These are phyloP conservation scores for Pteria penguin DNA, from an alignment of 2,888 invertebrate species.

Conservation along the genomic window DNA sequence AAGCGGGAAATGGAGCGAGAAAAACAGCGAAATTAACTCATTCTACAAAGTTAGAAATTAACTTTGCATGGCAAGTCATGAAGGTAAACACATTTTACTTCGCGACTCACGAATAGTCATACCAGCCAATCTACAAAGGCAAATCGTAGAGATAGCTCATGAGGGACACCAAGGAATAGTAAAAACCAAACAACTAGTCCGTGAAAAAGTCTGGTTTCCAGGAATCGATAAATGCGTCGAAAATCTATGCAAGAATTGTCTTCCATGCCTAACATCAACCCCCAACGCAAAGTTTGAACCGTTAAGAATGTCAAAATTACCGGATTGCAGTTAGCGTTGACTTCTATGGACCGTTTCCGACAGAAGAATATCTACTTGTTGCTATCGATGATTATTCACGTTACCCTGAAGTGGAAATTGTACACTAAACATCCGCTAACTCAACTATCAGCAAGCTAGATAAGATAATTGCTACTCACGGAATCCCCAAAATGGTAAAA, in stretches of 20 bases:
- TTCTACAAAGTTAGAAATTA: slow-evolving; percentile 25
- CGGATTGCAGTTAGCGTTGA: too few relatives aligned
- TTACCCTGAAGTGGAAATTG: slow-evolving; percentile 50
- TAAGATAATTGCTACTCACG: slow-evolving; percentile 6
- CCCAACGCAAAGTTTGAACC: slow-evolving; percentile 23
- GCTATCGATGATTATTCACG: slow-evolving; percentile 52
- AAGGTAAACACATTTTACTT: slow-evolving; percentile 3
- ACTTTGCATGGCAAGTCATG: slow-evolving; percentile 3
- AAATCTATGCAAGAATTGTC: neutral
- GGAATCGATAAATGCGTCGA: slow-evolving; percentile 18
- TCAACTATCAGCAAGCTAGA: neutral
- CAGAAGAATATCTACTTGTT: slow-evolving; percentile 46
- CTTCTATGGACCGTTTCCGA: slow-evolving; percentile 43
- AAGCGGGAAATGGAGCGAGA: slow-evolving; percentile 7
- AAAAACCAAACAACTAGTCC: slow-evolving; percentile 52
- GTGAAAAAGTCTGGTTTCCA: slow-evolving; percentile 43
- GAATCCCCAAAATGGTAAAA: slow-evolving; percentile 44
- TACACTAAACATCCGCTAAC: neutral
- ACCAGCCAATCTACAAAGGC: neutral
- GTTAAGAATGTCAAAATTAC: slow-evolving; percentile 42
- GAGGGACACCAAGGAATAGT: slow-evolving; percentile 55
- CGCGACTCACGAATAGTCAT: neutral
- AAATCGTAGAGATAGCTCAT: neutral
- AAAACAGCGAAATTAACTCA: neutral
- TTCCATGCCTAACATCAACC: slow-evolving; percentile 17